These are phyloP conservation scores for Lordiphosa collinella DNA, from an alignment of 1,140 invertebrate species.

Conservation along the genomic window DNA sequence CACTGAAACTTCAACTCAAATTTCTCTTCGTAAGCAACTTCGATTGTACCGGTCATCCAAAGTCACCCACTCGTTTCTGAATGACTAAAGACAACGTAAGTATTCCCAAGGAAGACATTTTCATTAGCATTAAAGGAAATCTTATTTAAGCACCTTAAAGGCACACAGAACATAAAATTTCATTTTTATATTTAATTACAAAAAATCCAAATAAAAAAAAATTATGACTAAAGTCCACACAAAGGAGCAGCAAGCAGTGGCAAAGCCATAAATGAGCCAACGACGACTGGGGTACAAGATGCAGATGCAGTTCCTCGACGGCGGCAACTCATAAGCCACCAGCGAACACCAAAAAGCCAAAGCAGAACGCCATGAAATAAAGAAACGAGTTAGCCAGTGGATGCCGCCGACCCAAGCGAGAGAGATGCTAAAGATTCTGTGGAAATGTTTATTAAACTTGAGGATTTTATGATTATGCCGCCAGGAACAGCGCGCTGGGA, in stretches of 20 bases:
- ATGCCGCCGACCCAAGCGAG: slow-evolving; percentile 30
- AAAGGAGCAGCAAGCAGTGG: slow-evolving; percentile 56
- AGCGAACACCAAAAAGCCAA: slow-evolving; percentile 47
- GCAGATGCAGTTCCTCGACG: neutral
- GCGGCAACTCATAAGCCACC: slow-evolving; percentile 28
- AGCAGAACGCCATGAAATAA: slow-evolving; percentile 65
- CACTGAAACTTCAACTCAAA: no score
- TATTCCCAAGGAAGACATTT: neutral
- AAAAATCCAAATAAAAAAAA: slow-evolving; percentile 18
- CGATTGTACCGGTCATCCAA: no score
- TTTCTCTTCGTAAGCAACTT: no score
- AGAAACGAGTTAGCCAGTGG: slow-evolving; percentile 46
- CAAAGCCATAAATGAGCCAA: slow-evolving; percentile 69
- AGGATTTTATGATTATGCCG: slow-evolving; percentile 76
- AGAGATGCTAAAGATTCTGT: slow-evolving; percentile 71
- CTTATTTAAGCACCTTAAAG: neutral
- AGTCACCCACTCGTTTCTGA: no score
- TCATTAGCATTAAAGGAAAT: neutral
- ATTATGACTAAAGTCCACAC: slow-evolving; percentile 5
- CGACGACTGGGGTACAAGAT: slow-evolving; percentile 31
- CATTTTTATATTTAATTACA: slow-evolving; percentile 71
- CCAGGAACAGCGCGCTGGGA: slow-evolving; percentile 32
- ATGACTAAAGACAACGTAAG: no score
- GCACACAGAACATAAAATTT: slow-evolving; percentile 51
- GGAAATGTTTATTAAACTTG: slow-evolving; percentile 76